Evolutionary conservation across 2,888 invertebrate genomes (phyloP), one percentile per base, ranked within the genome.

Genomic region (Callyntrura guangdongensis): DNA sequence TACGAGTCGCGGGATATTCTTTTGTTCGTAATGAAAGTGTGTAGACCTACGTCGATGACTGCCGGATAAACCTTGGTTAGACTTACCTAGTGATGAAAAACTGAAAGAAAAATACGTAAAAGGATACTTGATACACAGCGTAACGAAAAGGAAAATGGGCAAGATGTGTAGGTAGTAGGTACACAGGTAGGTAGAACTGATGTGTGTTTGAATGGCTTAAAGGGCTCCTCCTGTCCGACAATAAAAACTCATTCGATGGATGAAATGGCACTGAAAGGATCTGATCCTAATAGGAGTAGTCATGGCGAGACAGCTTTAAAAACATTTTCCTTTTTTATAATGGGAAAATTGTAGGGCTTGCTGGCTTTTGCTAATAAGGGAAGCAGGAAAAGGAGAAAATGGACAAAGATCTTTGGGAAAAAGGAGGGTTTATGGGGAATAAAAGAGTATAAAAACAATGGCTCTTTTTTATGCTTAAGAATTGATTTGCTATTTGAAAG

Each of bases 201-300:
- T 67, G 72, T 72, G 45, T 22, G 56, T 45, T n/a, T 59, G 64
- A n/a, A 45, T 82, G 49, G 83, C 83, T 83, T 64, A 83, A 45
- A 83, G 67, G 49, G 25, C 83, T 69, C 69, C 49, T 84, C 83
- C 67, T 69, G 47, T 67, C 67, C 83, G 47, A 45, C 83, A 84
- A 67, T 84, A 69, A 85, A 85, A 82, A 69, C 72, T 72, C 85
- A 72, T 85, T 85, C 36, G 72, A 85, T 85, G 72, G 85, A 74
- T 69, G 59, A 69, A 69, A 56, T 56, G 49, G 59, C 49, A 69
- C 22, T 25, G 67, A 67, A 11, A 67, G 67, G 83, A 81, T 27
- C 11, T 12, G 59, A 59, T 59, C 27, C 64, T 64, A 45, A 61
- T 20, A 45, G 47, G 67, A 59, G 17, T 5, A 36, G 72, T 56